Conservation (phyloP, 2,888 invertebrate genomes). For the Ennomos erosarius region DNA sequence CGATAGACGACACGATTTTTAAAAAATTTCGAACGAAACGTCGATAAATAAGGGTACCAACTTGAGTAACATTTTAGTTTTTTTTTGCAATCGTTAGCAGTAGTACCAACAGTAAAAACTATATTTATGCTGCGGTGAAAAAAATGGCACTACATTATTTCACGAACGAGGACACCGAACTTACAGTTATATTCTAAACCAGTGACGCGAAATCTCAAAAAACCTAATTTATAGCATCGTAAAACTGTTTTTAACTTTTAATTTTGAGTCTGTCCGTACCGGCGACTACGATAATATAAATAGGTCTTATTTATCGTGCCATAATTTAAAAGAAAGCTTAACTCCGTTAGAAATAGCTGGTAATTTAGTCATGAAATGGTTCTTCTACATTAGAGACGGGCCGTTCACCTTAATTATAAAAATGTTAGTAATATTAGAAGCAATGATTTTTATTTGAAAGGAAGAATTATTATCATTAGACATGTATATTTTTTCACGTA, state of each 20-base stretch:
- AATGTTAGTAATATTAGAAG: neutral
- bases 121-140: too few relatives aligned
- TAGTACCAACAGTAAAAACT: too few relatives aligned
- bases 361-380: constrained; percentile 10
- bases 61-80: too few relatives aligned
- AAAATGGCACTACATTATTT: too few relatives aligned
- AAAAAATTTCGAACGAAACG: too few relatives aligned
- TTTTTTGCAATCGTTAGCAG: too few relatives aligned
- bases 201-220: constrained; percentile 13
- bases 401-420: neutral
- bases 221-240: constrained; percentile 10
- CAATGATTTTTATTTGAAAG: too few relatives aligned
- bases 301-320: constrained; percentile 21
- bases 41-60: too few relatives aligned
- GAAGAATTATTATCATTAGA: neutral
- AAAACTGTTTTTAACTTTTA: constrained; percentile 10
- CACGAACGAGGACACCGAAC: too few relatives aligned
- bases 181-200: neutral
- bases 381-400: neutral
- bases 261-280: constrained; percentile 21
- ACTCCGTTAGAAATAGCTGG: constrained; percentile 7
- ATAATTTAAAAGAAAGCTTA: constrained; percentile 20
- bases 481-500: constrained; percentile 41
- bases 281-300: constrained; percentile 9
- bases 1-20: constrained; percentile 1